These are phyloP conservation scores for Lochmaea capreae DNA, from an alignment of 2,888 invertebrate genomes.

Conservation along the genomic window DNA sequence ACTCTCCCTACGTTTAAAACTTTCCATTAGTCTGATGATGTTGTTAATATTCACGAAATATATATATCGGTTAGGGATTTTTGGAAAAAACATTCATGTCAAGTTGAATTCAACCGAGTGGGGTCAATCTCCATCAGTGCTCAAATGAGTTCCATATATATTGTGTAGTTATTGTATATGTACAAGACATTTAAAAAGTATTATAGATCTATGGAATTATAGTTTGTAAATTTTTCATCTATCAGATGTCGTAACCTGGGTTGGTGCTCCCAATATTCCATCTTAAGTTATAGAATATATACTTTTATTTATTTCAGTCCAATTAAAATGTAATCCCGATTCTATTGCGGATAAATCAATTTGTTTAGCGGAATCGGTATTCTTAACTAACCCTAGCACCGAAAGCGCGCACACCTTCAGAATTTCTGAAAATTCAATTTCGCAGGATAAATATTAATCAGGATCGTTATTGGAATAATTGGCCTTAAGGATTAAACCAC, in stretches of 20 bases:
- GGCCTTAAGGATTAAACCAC: conserved; percentile 25
- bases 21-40: conserved; percentile 33
- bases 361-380: neutral
- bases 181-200: no score
- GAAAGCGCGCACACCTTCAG: neutral
- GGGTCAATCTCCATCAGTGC: neutral
- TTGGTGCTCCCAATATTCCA: no score
- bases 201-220: no score
- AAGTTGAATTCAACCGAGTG: no score
- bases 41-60: conserved; percentile 31
- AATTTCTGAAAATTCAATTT: conserved; percentile 27
- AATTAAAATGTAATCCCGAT: neutral
- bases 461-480: conserved; percentile 25
- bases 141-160: no score
- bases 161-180: no score
- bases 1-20: conserved; percentile 25
- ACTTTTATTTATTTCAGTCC: neutral
- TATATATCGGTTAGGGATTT: conserved; percentile 12
- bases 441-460: conserved; percentile 31
- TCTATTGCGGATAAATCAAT: neutral
- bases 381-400: neutral
- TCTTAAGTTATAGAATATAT: neutral
- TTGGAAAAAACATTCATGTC: neutral
- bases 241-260: no score
- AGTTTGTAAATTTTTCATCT: no score